phyloP scores from a whole-genome alignment of 2,888 invertebrate genomes.

The Ommatoiulus sabulosus region DNA sequence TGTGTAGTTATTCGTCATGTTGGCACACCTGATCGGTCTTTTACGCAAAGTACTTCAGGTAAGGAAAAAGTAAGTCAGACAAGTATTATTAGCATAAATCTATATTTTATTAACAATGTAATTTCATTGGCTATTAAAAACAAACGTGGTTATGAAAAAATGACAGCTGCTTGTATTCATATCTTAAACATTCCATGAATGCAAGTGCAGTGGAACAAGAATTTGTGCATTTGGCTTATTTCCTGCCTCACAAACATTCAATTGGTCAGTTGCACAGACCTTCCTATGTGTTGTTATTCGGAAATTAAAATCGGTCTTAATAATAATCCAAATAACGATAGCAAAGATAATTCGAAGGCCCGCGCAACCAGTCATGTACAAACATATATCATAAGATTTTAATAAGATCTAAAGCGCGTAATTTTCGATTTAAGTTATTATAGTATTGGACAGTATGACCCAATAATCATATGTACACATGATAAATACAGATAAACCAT shows the following conservation, averaged over 20 bases:
- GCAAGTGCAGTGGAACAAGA: constrained; percentile 29
- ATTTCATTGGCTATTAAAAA: constrained; percentile 29
- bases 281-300: neutral
- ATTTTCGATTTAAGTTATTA: neutral
- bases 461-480: constrained; percentile 22
- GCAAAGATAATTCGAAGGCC: neutral
- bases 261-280: neutral
- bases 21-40: no score
- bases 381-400: neutral
- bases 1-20: no score
- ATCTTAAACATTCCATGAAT: constrained; percentile 39
- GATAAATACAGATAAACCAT: constrained; percentile 5
- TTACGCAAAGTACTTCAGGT: no score
- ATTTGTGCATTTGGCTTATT: constrained; percentile 42
- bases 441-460: neutral
- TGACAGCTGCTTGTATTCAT: constrained; percentile 40
- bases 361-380: neutral
- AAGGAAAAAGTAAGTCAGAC: neutral
- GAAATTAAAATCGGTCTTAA: neutral
- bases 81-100: constrained; percentile 4
- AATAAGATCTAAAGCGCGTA: constrained; percentile 2
- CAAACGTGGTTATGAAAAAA: constrained; percentile 28
- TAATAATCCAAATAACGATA: neutral
- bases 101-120: constrained; percentile 48
- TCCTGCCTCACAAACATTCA: neutral